Evolutionary conservation across 2,797 vertebrate genomes (phyloP), one percentile per base, ranked within the genome.

Genomic region (Phaenicophaeus curvirostris): DNA sequence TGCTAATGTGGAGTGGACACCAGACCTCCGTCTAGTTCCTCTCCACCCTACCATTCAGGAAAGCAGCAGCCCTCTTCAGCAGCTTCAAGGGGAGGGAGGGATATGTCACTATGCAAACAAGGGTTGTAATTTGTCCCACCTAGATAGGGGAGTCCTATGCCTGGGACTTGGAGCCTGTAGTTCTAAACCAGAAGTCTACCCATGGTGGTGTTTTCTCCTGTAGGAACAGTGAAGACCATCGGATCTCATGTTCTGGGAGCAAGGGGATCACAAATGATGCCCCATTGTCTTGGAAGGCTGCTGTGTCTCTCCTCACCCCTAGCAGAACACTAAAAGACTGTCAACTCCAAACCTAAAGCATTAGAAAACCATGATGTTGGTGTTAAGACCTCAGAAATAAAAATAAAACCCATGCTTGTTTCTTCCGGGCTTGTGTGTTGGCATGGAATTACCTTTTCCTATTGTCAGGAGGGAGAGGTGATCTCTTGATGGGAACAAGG

Each of bases 241-340:
- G 9, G 61, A 25, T 31, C 33, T 37, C 3, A 1, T 1, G 5
- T 67, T 67, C 42, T 17, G 41, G 24, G 61, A 35, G 17, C 24
- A 9, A 39, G 20, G 8, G 19, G 13, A 17, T 68, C 48, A 5
- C n/a, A 19, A 55, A 46, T 10, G 35, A 18, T 37, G 28, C 21
- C 4, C 8, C 5, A 0, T 10, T 2, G 3, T 35, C 55, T 55
- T 17, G 35, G 35, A 31, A 28, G 18, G 55, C 27, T 41, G 30
- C 54, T 5, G 30, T 16, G 39, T 17, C 8, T 6, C 54, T 79
- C n/a, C 73, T 66, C 10, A 1, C 4, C 5, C 31, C 1, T 2
- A 27, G 30, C 53, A 51, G 44, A 17, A 44, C 25, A 4, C 28
- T 27, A 39, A 30, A 46, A 35, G 33, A 13, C 28, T 3, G 2